Evolutionary conservation across 2,113 vertebrate genomes (phyloP), one percentile per base, ranked within the genome.

Genomic region (Ursus arctos): DNA sequence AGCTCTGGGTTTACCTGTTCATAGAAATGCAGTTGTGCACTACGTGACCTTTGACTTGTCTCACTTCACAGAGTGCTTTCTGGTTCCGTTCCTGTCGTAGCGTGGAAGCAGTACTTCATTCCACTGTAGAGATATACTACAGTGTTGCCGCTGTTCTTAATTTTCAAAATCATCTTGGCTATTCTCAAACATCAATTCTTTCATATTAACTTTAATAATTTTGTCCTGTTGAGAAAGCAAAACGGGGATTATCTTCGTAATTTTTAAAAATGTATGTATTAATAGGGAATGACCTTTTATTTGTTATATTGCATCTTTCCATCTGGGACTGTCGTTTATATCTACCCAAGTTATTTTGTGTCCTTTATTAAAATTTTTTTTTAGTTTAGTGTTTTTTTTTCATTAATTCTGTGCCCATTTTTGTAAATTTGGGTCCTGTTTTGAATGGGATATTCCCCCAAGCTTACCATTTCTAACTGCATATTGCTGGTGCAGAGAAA

Each of bases 141-240:
- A 53, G 31, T 74, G 33, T 28, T 71, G 21, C 18, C n/a, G 4
- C 9, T 72, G 18, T 22, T 91, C 82, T 84, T 72, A 22, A 76
- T 91, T 77, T 96, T 55, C 8, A 63, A 21, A 77, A 59, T 91
- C 63, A 51, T 84, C 19, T 82, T 19, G 53, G 1, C 31, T 88
- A 14, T 89, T 77, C 49, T 93, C 8, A 77, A 77, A 71, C 19
- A 53, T 4, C 19, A 63, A 0, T 87, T 80, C 31, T 51, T 91
- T 15, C 21, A 21, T 91, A 63, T 28, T 81, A 92, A 80, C 63
- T 74, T 91, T 40, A 81, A 57, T 90, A 28, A 57, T 93, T n/a
- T 95, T 91, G 4, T 63, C n/a, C 59, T 95, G 6, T 33, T 74
- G 87, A 84, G 40, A 92, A 89, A 97, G 12, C 6, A 94, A 84